A percentile compares a stretch with the other conserved stretches of the same genome.
Evolutionary conservation across 2,797 vertebrate genomes (phyloP).

Genomic region (Phoeniculus purpureus): DNA sequence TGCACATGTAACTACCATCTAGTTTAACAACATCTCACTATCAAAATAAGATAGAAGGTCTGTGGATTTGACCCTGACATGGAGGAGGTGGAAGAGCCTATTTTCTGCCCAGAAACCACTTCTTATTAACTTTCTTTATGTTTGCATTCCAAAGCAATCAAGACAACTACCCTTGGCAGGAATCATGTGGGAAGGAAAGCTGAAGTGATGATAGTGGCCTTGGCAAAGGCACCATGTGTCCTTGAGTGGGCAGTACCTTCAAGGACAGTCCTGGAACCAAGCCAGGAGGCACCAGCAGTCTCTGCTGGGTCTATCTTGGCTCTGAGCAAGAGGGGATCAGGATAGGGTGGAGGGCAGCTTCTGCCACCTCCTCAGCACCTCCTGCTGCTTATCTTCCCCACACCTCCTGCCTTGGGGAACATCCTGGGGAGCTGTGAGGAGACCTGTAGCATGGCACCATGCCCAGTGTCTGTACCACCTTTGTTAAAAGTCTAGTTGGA

Average conservation of each 20-base stretch:
- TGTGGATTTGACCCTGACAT: background rate
- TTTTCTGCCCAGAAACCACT: background rate
- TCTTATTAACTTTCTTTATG: background rate
- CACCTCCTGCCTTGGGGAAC: background rate
- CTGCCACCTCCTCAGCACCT: background rate
- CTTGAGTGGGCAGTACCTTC: background rate
- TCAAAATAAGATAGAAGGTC: background rate
- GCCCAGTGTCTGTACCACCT: background rate
- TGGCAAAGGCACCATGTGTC: background rate
- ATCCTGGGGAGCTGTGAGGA: background rate
- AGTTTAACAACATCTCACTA: background rate
- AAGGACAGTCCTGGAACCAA: background rate
- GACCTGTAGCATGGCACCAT: fast-evolving
- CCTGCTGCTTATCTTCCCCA: background rate
- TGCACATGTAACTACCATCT: background rate
- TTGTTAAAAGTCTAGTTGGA: background rate
- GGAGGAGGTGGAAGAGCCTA: background rate
- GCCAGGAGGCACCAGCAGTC: conserved; percentile 9
- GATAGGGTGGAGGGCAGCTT: background rate
- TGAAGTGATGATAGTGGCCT: background rate
- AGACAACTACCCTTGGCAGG: background rate
- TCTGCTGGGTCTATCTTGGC: background rate
- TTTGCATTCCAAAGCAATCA: background rate
- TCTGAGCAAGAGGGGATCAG: background rate
- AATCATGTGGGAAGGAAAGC: background rate